Base-by-base conservation (phyloP, 2,797 vertebrate species). In the Eulemur rubriventer region DNA sequence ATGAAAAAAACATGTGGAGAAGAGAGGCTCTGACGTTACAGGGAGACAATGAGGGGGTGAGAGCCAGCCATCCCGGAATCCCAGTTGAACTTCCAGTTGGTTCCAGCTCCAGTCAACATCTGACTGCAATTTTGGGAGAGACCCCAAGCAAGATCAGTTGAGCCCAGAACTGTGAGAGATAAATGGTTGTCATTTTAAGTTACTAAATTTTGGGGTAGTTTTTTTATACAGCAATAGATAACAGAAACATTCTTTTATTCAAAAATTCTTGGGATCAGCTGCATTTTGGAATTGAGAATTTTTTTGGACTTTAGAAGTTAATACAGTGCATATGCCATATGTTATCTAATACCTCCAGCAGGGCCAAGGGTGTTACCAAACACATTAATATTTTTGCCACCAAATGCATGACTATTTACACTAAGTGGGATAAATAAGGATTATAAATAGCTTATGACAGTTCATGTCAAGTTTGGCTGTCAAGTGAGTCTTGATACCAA, bases 281-380 rank as follows among this genome's bases (percentile, higher is more conserved):
- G 13, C 80, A 20, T 81, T 95, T 76, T 28, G 59, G 20, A 89
- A 94, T 0, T 95, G 70, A 81, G 35, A 91, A 22, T 30, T 88
- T 67, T 67, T 96, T 88, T 35, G 55, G 48, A 96, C 79, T 93
- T 89, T 20, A 93, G 43, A 88, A 93, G 59, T 93, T 94, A 95
- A 92, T 92, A 92, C 24, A 84, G 41, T 50, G 2, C 9, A 93
- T 70, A 96, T 75, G 11, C 14, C 83, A 85, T 61, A 59, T 28
- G 24, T 48, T 50, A 83, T 43, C 59, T 72, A 65, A 84, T 72
- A 96, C 22, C 26, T 93, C 43, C 46, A 96, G 48, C 30, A 90
- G 26, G 43, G 22, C 46, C 35, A 22, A 69, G 33, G 3, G 33
- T n/a, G 78, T 65, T 92, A 89, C 12, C n/a, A 96, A 97, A 93